Percentiles rank a stretch among this genome's conserved stretches.
phyloP scores from a whole-genome alignment of 2,113 vertebrate genomes.

The Takifugu bimaculatus region DNA sequence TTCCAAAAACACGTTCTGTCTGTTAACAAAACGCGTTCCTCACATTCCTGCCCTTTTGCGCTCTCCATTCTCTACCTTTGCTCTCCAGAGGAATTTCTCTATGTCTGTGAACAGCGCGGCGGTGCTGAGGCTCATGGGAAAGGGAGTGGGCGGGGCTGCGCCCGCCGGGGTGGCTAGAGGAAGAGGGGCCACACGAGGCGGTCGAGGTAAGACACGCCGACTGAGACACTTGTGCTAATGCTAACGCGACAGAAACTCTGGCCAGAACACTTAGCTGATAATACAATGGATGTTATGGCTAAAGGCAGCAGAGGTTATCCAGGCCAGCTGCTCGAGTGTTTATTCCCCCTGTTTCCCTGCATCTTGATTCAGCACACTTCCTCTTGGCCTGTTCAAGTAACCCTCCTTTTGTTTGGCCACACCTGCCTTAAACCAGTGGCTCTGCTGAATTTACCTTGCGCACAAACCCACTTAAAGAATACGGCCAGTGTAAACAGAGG shows the following conservation, averaged over 20 bases:
- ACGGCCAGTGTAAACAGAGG: constrained; percentile 34
- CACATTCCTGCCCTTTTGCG: constrained; percentile 51
- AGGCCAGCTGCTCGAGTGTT: constrained; percentile 39
- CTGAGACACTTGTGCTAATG: constrained; percentile 15
- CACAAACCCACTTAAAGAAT: constrained; percentile 1
- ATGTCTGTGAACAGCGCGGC: constrained; percentile 94
- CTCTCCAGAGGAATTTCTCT: constrained; percentile 85
- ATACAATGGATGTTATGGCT: constrained; percentile 15
- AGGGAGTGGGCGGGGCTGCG: constrained; percentile 77
- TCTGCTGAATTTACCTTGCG: constrained; percentile 29
- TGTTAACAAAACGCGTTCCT: constrained; percentile 26
- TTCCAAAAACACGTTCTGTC: constrained; percentile 2
- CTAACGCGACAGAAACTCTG: constrained; percentile 32
- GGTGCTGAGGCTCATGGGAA: constrained; percentile 90
- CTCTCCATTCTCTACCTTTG: constrained; percentile 18
- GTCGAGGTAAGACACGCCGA: constrained; percentile 76
- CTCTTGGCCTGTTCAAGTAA: constrained; percentile 42
- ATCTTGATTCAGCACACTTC: constrained; percentile 55
- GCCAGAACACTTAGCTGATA: constrained; percentile 22
- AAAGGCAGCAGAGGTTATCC: constrained; percentile 30
- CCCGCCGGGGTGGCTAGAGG: constrained; percentile 79
- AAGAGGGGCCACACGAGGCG: constrained; percentile 80
- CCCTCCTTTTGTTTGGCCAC: constrained; percentile 38
- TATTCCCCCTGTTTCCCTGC: constrained; percentile 40
- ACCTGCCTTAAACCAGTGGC: constrained; percentile 17